phyloP scores from a whole-genome alignment of 2,113 vertebrate genomes.

The Sylvia atricapilla region DNA sequence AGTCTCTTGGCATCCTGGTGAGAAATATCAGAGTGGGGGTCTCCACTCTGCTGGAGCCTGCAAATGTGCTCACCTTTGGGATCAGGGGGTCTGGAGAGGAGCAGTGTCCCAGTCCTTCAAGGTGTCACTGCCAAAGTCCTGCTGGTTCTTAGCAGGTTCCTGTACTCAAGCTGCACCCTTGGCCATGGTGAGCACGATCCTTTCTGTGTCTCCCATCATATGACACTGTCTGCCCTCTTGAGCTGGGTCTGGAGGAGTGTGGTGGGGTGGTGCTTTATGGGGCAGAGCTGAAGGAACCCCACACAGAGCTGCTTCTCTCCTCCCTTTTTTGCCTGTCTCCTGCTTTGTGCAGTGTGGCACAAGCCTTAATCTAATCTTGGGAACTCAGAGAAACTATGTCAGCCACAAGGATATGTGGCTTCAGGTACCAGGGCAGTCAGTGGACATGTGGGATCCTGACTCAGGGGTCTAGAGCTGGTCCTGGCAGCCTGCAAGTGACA shows the following conservation, averaged over 20 bases:
- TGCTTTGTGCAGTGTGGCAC: neutral
- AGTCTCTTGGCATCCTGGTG: neutral
- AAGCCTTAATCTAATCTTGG: neutral
- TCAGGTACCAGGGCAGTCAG: neutral
- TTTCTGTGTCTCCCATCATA: neutral
- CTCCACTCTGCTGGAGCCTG: neutral
- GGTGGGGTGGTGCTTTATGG: neutral
- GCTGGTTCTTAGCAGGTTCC: neutral
- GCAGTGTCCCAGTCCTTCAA: neutral
- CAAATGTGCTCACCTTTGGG: neutral
- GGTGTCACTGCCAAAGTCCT: neutral
- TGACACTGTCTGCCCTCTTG: accelerated
- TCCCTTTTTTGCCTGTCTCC: neutral
- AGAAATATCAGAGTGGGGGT: neutral
- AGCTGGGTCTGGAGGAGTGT: neutral
- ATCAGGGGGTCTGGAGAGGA: neutral
- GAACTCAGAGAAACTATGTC: neutral
- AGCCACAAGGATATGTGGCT: neutral
- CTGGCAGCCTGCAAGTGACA: neutral
- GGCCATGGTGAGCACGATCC: accelerated
- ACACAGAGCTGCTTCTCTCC: neutral
- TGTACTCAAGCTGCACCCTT: neutral
- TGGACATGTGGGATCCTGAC: neutral
- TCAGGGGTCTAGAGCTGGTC: neutral
- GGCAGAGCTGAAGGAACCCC: neutral